phyloP scores from a whole-genome alignment of 2,113 vertebrate species.

The Nibea albiflora region DNA sequence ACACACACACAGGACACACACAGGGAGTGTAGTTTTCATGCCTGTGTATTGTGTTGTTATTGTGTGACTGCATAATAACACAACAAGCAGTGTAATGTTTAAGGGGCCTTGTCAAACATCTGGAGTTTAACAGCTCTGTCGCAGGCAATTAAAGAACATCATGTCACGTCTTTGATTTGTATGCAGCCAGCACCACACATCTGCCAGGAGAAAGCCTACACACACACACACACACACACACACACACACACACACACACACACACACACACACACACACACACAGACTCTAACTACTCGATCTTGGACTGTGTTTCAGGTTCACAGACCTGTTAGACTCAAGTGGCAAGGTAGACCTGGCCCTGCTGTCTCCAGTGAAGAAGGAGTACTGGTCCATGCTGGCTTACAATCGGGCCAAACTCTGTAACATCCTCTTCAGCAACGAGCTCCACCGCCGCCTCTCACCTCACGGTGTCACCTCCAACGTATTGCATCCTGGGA shows the following conservation, averaged over 20 bases:
- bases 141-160: conserved; percentile 97
- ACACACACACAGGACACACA: conserved; percentile 18
- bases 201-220: conserved; percentile 39
- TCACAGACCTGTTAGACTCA: conserved; percentile 91
- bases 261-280: conserved; percentile 1
- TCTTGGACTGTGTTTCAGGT: conserved; percentile 82
- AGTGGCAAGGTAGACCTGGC: conserved; percentile 90
- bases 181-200: conserved; percentile 82
- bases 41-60: conserved; percentile 54
- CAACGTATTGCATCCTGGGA: conserved; percentile 95
- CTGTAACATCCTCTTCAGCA: conserved; percentile 95
- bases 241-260: conserved; percentile 2
- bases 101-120: conserved; percentile 90
- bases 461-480: conserved; percentile 89
- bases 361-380: conserved; percentile 89
- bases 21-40: conserved; percentile 29
- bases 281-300: not conserved
- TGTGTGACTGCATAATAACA: conserved; percentile 70
- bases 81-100: conserved; percentile 78
- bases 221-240: not conserved
- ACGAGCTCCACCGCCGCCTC: conserved; percentile 92
- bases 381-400: conserved; percentile 96
- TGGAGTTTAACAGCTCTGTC: conserved; percentile 98
- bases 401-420: conserved; percentile 98
- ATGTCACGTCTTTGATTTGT: conserved; percentile 97